Conservation (phyloP, 1,140 invertebrate species). For the Apis dorsata region DNA sequence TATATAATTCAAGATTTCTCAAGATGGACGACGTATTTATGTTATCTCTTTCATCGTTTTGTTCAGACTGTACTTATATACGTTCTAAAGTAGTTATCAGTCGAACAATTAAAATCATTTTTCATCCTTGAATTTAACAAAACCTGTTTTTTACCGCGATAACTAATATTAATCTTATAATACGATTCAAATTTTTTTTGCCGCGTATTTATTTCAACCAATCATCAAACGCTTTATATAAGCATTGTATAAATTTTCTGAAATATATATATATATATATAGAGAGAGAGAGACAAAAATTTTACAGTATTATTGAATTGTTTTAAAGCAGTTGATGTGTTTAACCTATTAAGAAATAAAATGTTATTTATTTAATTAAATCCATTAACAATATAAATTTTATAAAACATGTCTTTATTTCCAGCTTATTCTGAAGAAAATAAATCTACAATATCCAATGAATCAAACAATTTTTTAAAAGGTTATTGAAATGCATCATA, state of each 20-base stretch:
- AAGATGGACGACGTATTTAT: constrained; percentile 5
- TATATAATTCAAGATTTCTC: background rate
- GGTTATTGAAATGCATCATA: constrained; percentile 6
- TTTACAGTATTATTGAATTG: background rate
- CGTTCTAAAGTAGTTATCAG: background rate
- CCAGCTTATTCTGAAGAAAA: constrained; percentile 65
- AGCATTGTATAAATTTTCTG: background rate
- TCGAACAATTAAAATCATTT: background rate
- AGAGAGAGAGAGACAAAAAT: no score
- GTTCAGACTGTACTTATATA: background rate
- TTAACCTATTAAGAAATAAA: background rate
- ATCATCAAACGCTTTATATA: background rate
- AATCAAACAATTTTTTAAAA: constrained; percentile 42
- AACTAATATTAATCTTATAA: background rate
- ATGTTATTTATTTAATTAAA: background rate
- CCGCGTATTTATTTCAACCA: background rate
- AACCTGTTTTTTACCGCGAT: background rate
- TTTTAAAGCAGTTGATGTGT: background rate
- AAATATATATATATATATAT: background rate
- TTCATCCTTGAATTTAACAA: background rate
- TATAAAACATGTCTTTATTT: constrained; percentile 68
- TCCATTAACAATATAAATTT: background rate
- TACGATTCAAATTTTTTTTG: constrained; percentile 1
- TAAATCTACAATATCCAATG: constrained; percentile 23
- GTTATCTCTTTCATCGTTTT: background rate